Evolutionary conservation across 2,113 vertebrate species (phyloP).

Genomic region (Propithecus coquereli): DNA sequence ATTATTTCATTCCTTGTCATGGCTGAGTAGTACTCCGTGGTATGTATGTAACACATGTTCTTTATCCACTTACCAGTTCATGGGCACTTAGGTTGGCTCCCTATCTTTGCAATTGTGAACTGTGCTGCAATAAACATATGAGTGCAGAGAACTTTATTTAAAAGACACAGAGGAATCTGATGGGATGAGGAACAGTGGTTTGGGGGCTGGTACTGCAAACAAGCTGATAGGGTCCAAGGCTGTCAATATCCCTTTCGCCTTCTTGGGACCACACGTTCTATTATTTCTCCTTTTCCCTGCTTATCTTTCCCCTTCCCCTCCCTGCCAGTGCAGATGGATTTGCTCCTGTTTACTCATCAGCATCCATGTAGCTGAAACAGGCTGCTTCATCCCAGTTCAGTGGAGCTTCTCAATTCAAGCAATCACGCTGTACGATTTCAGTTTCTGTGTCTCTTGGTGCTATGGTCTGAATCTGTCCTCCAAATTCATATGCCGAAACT

Average conservation of each 20-base stretch:
- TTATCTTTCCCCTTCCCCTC: neutral
- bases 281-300: neutral
- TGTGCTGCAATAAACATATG: no score
- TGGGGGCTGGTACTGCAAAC: neutral
- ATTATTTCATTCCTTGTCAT: no score
- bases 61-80: no score
- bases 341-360: neutral
- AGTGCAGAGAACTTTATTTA: neutral
- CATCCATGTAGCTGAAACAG: neutral
- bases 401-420: neutral
- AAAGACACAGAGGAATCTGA: neutral
- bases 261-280: neutral
- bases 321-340: neutral
- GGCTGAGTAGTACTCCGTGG: no score
- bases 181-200: neutral
- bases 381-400: neutral
- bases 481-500: neutral
- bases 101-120: no score
- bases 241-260: neutral
- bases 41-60: no score
- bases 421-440: neutral
- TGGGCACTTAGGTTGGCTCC: no score
- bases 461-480: neutral
- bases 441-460: neutral
- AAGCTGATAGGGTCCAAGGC: neutral